phyloP scores from a whole-genome alignment of 2,797 vertebrate species.

The Syndactyla subalaris region DNA sequence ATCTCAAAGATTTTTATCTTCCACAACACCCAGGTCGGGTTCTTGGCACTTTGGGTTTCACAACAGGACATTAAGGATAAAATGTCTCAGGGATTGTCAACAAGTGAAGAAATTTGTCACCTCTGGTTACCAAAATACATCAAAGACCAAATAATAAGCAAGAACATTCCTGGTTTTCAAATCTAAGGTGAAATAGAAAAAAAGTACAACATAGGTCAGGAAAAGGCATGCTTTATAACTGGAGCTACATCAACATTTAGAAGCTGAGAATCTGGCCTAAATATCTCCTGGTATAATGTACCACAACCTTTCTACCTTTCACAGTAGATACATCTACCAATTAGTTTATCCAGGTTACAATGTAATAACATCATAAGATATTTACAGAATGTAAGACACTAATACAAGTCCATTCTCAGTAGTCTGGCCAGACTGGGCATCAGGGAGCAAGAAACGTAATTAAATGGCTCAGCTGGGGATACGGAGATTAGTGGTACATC shows the following conservation, averaged over 20 bases:
- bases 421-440: background rate
- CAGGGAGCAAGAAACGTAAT: slow-evolving; percentile 13
- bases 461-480: background rate
- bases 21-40: background rate
- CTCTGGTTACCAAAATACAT: background rate
- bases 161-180: background rate
- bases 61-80: background rate
- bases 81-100: background rate
- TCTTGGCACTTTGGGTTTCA: background rate
- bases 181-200: background rate
- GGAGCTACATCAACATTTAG: background rate
- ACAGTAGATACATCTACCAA: background rate
- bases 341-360: background rate
- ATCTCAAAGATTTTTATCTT: background rate
- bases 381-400: background rate
- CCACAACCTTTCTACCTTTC: background rate
- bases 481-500: slow-evolving; percentile 23
- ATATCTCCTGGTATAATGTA: background rate
- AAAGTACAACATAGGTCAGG: background rate
- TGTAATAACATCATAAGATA: background rate
- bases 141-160: background rate
- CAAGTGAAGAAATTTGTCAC: background rate
- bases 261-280: background rate
- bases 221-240: background rate
- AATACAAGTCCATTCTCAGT: background rate